Percentiles rank a stretch among this genome's conserved stretches.
phyloP scores from a whole-genome alignment of 2,113 vertebrate species.

The Anhinga anhinga region DNA sequence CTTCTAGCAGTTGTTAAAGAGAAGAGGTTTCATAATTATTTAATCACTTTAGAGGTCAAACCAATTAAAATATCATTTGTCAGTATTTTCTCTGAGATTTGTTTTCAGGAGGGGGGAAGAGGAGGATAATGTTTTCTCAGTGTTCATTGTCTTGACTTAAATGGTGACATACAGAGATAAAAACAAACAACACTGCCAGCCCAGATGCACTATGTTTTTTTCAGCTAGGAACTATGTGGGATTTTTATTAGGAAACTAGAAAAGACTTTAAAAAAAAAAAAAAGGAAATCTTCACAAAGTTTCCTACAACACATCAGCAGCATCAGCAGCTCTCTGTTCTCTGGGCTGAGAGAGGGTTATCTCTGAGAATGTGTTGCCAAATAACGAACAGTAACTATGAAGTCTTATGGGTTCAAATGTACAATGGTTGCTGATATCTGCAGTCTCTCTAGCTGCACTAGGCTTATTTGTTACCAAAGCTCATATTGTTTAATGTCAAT shows the following conservation, averaged over 20 bases:
- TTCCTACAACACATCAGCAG: not conserved
- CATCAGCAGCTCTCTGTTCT: not conserved
- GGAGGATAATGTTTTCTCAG: conserved; percentile 40
- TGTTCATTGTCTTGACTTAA: conserved; percentile 51
- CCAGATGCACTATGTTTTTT: not conserved
- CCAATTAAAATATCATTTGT: conserved; percentile 73
- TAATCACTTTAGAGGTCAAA: conserved; percentile 70
- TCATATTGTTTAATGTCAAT: not conserved
- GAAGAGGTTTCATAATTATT: conserved; percentile 71
- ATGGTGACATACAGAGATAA: conserved; percentile 23
- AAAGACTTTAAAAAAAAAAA: not conserved
- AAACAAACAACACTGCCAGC: not conserved
- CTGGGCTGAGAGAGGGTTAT: not conserved
- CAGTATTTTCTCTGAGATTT: conserved; percentile 57
- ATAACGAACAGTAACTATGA: not conserved
- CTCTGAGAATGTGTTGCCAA: not conserved
- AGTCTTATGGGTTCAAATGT: not conserved
- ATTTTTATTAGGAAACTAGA: not conserved
- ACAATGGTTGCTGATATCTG: not conserved
- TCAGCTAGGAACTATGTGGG: not conserved
- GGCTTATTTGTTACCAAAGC: not conserved
- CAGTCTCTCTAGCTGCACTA: not conserved
- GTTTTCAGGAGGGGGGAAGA: conserved; percentile 2
- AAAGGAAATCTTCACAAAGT: not conserved
- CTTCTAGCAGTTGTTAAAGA: conserved; percentile 65